A percentile compares a stretch with the other conserved stretches of the same genome.
Conservation (phyloP, 2,113 vertebrate genomes). For the Apistogramma diplotaenia region DNA sequence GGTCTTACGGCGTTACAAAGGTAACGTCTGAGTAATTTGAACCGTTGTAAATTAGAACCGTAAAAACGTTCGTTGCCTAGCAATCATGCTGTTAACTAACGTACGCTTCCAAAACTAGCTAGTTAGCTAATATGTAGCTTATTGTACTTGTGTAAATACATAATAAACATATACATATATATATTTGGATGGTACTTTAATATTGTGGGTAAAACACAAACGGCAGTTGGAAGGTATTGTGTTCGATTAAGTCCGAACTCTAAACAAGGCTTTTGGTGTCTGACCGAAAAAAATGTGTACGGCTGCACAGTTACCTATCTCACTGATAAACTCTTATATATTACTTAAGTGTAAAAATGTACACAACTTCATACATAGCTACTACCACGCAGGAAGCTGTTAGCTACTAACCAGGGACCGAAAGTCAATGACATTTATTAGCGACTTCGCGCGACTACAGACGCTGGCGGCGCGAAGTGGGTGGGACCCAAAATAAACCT, state of each 20-base stretch:
- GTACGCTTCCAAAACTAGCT: background rate
- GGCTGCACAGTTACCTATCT: background rate
- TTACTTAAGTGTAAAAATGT: background rate
- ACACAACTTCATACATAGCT: background rate
- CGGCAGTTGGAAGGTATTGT: background rate
- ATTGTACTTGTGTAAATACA: background rate
- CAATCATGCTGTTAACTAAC: conserved; percentile 14
- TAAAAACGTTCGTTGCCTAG: conserved; percentile 26
- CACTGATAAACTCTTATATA: background rate
- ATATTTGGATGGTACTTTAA: background rate
- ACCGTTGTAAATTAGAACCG: background rate
- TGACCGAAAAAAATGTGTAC: background rate
- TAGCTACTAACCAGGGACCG: background rate
- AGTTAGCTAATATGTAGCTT: background rate
- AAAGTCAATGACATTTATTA: background rate
- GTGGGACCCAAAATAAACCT: background rate
- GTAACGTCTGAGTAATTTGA: background rate
- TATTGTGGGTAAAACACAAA: background rate
- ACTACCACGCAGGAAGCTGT: background rate
- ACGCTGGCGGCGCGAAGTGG: background rate
- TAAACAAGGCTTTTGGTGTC: background rate
- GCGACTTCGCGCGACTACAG: background rate
- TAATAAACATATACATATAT: background rate
- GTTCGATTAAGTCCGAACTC: background rate
- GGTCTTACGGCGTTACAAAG: background rate